phyloP scores from a whole-genome alignment of 2,797 vertebrate genomes.

The Sebastes taczanowskii region DNA sequence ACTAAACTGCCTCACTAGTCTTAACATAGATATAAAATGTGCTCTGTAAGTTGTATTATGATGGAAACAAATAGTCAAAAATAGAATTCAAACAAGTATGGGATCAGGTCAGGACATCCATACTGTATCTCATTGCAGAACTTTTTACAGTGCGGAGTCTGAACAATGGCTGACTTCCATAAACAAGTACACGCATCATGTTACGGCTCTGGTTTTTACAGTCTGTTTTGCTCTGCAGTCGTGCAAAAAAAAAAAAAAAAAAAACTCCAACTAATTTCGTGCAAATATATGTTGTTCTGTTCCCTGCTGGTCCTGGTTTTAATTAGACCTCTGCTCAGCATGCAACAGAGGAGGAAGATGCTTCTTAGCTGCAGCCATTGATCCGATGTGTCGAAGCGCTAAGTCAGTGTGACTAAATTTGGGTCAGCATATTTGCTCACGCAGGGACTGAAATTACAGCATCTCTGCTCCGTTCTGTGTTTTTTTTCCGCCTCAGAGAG shows the following conservation, averaged over 20 bases:
- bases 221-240: constrained; percentile 12
- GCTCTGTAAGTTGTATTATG: background rate
- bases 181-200: background rate
- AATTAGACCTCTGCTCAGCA: constrained; percentile 47
- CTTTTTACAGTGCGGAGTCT: background rate
- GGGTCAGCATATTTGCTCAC: constrained; percentile 58
- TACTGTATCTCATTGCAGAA: background rate
- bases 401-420: constrained; percentile 62
- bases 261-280: constrained; percentile 11
- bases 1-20: background rate
- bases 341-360: constrained; percentile 28
- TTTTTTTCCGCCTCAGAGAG: constrained; percentile 11
- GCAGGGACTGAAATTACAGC: constrained; percentile 17
- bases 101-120: background rate
- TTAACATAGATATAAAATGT: background rate
- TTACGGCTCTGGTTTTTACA: background rate
- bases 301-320: constrained; percentile 18
- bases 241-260: background rate
- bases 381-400: constrained; percentile 32
- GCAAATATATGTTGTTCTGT: constrained; percentile 23
- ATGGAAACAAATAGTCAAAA: background rate
- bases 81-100: background rate
- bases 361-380: constrained; percentile 48
- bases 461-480: constrained; percentile 11
- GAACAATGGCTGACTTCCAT: background rate